These are phyloP conservation scores for Perccottus glenii DNA, from an alignment of 2,113 vertebrate species.

Conservation along the genomic window DNA sequence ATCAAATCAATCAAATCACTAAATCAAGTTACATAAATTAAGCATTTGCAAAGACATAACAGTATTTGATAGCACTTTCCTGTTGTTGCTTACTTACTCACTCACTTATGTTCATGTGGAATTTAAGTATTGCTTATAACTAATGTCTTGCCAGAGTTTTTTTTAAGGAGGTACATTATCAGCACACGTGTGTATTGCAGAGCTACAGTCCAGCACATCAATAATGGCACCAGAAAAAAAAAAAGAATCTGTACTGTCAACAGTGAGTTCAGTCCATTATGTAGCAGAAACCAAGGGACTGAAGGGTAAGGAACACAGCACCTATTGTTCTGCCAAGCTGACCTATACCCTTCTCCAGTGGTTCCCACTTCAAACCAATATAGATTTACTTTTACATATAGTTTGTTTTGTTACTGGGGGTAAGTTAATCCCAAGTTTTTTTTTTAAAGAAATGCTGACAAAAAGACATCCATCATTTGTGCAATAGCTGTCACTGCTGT, in stretches of 20 bases:
- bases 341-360: constrained; percentile 1
- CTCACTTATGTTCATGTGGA: too few species aligned
- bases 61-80: too few species aligned
- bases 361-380: constrained; percentile 5
- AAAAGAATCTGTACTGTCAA: not conserved
- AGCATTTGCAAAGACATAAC: too few species aligned
- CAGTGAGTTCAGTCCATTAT: constrained; percentile 9
- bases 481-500: not conserved
- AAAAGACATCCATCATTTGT: not conserved
- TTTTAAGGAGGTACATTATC: too few species aligned
- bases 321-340: not conserved
- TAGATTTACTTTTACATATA: not conserved
- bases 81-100: too few species aligned
- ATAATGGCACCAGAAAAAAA: not conserved
- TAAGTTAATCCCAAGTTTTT: not conserved
- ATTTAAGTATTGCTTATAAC: too few species aligned
- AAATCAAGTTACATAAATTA: too few species aligned
- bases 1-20: too few species aligned
- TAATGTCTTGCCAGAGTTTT: too few species aligned
- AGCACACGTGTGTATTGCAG: not conserved
- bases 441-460: not conserved
- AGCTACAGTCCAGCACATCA: not conserved
- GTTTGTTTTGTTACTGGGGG: constrained; percentile 1
- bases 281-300: not conserved
- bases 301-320: not conserved